Base-by-base conservation (phyloP, 2,888 invertebrate genomes). In the Limnephilus rhombicus region DNA sequence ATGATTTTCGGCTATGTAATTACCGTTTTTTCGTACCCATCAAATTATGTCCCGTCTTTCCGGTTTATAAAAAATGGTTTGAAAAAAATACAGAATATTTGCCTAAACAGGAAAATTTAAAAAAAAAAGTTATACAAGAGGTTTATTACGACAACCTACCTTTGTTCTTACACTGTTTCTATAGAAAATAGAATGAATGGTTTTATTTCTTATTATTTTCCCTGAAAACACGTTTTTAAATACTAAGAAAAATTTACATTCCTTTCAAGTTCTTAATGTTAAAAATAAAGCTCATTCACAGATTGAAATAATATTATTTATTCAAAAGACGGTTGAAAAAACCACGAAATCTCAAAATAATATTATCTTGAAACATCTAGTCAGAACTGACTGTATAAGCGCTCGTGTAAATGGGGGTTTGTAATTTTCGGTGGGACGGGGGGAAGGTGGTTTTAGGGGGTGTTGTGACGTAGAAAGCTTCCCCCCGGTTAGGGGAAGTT, bases 401-500 rank as follows among this genome's bases (percentile, higher is more conserved):
- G 81, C 37, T 68, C 15, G 68, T 53, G 88, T 18, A 68, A 68
- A 53, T 9, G 90, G 90, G 83, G 29, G 37, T 41, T 86, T 68
- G 29, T 37, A 90, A 90, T 85, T 90, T 86, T 90, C 90, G 80
- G 90, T 68, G 34, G 90, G 49, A 68, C 41, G 24, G 34, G 5
- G 29, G 24, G 18, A 15, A n/a, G 85, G 31, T 9, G 80, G 13
- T 18, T 86, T 80, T 29, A 31, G 87, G 68, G 87, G 41, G 87
- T 9, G 18, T 85, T 68, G 91, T 91, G 91, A 91, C 91, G 91
- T 91, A 91, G 80, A 45, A 87, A 87, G 81, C 91, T 86, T 86
- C 24, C n/a, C 49, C 45, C n/a, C 45, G 49, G 49, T 68, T 68
- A 24, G 68, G 68, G 68, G 68, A 68, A n/a, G 24, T 68, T 24